Evolutionary conservation across 2,113 vertebrate genomes (phyloP).

Genomic region (Oriolus oriolus): DNA sequence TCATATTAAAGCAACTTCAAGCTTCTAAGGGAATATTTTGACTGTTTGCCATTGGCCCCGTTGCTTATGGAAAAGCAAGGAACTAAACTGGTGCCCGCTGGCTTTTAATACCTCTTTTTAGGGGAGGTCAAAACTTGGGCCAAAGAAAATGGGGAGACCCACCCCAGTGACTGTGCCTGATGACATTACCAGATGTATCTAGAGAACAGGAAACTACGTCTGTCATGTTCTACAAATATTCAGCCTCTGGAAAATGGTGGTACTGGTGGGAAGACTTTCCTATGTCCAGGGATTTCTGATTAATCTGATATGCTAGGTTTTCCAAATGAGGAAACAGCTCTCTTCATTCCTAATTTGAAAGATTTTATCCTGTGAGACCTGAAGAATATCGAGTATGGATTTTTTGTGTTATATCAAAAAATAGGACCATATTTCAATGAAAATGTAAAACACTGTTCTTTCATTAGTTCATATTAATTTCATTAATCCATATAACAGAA

Average conservation of each 20-base stretch:
- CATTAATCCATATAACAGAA: neutral
- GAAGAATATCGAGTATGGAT: neutral
- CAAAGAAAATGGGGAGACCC: conserved; percentile 42
- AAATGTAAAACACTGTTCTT: neutral
- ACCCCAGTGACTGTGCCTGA: conserved; percentile 1
- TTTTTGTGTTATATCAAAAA: neutral
- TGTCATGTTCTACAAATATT: neutral
- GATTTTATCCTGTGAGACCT: neutral
- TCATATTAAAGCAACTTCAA: conserved; percentile 31
- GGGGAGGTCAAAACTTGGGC: conserved; percentile 18
- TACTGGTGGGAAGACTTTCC: neutral
- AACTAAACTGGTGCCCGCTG: neutral
- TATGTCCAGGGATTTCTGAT: neutral
- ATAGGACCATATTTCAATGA: neutral
- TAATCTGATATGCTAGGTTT: neutral
- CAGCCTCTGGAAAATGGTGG: neutral
- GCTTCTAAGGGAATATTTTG: conserved; percentile 41
- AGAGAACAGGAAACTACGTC: neutral
- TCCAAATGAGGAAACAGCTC: neutral
- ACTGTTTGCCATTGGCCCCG: conserved; percentile 23
- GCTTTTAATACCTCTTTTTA: conserved; percentile 14
- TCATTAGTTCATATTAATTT: neutral
- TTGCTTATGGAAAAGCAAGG: conserved; percentile 26
- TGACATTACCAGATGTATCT: conserved; percentile 8
- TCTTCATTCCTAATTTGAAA: neutral